Evolutionary conservation across 2,113 vertebrate genomes (phyloP).

Genomic region (Salvelinus namaycush): DNA sequence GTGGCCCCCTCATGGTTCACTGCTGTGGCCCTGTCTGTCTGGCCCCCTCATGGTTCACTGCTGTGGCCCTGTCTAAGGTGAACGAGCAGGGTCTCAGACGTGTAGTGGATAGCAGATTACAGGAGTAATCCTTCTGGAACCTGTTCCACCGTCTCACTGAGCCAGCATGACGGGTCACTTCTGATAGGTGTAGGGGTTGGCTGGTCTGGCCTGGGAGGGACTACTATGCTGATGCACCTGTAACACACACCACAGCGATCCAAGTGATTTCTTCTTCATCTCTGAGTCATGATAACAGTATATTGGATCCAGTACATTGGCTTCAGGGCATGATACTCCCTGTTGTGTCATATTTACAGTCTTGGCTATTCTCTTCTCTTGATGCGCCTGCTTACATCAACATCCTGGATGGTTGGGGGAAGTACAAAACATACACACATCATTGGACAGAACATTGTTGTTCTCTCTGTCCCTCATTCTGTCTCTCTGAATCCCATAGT

Average conservation of each 20-base stretch:
- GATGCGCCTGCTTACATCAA: background rate
- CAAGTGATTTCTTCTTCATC: background rate
- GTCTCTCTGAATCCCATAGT: too few species aligned
- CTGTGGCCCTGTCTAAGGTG: conserved; percentile 11
- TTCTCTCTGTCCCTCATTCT: too few species aligned
- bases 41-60: too few species aligned
- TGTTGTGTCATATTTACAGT: background rate
- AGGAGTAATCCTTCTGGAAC: conserved; percentile 49
- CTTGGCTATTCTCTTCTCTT: background rate
- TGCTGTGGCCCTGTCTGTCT: background rate
- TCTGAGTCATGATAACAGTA: background rate
- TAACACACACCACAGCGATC: background rate
- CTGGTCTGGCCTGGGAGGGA: background rate
- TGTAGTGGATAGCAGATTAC: conserved; percentile 45
- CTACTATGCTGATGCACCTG: background rate
- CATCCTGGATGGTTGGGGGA: too few species aligned
- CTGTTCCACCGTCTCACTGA: conserved; percentile 42
- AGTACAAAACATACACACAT: too few species aligned
- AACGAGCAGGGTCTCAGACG: conserved; percentile 21
- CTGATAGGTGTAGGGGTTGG: background rate
- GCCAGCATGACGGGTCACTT: conserved; percentile 2
- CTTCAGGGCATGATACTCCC: background rate
- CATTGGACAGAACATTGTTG: too few species aligned
- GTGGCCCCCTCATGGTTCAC: too few species aligned
- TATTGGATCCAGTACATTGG: background rate